Base-by-base conservation (phyloP, 2,113 vertebrate species). In the Podiceps cristatus region DNA sequence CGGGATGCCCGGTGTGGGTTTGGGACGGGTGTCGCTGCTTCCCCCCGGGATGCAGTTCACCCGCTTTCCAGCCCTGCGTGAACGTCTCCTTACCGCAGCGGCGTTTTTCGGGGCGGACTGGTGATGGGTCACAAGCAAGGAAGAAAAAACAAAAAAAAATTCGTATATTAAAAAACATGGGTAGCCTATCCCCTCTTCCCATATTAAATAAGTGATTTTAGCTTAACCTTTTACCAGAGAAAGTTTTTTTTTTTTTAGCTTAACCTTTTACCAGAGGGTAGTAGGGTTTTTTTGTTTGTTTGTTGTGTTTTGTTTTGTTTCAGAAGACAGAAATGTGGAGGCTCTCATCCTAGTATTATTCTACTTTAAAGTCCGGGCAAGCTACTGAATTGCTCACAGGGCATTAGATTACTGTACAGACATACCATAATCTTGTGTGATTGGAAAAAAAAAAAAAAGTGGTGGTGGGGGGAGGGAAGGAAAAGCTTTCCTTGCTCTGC, bases 351-450 rank as follows among this genome's bases (percentile, higher is more conserved):
- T 84, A 45, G 9, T 55, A 37, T 28, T 83, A 62, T 33, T 78
- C 22, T n/a, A 37, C 73, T 86, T 86, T 59, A 12, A 90, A 84
- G 72, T 60, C 66, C 75, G 67, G 76, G 72, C 66, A 86, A 73
- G 79, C 86, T 81, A 58, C 55, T 15, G 85, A 56, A 47, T 67
- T 87, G 91, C 84, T 84, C 68, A 50, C 52, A 16, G 66, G 82
- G 79, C 93, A 64, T 94, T 78, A 86, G 79, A 71, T 94, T 88
- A 91, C 87, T 25, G 52, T 64, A 35, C 93, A 92, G 90, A 95
- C 91, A 58, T 88, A 93, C 45, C 18, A 29, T 74, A 92, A 93
- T 85, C 86, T 68, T 80, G 19, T 77, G 88, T 11, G 95, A 88
- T 76, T 62, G 94, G 93, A 58, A 63, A 78, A 91, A 37, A 44